Conservation (phyloP, 2,888 invertebrate species). For the Lasioglossum figueresi region DNA sequence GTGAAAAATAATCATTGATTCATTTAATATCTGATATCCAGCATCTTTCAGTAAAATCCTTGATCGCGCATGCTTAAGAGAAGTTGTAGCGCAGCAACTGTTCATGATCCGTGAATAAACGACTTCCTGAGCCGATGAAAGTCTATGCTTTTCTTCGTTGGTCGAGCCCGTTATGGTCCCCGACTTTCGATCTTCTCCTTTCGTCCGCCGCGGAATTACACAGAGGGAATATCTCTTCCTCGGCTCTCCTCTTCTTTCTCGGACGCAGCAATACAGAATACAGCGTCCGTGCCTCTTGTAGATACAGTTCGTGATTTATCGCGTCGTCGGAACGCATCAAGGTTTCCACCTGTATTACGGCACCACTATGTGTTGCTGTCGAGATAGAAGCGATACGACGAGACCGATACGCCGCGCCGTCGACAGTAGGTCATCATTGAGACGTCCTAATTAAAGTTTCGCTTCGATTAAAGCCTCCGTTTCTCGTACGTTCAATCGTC, state of each 20-base stretch:
- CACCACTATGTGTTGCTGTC: conserved; percentile 33
- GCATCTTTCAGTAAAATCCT: conserved; percentile 16
- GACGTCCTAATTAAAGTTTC: conserved; percentile 19
- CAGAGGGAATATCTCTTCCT: conserved; percentile 36
- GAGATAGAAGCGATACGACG: conserved; percentile 37
- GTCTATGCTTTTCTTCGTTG: conserved; percentile 35
- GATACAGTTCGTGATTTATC: conserved; percentile 67
- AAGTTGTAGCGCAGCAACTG: conserved; percentile 9
- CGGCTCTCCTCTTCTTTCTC: conserved; percentile 45
- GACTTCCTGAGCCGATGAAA: conserved; percentile 50
- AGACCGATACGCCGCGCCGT: conserved; percentile 22
- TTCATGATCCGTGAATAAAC: conserved; percentile 42
- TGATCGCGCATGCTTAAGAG: conserved; percentile 12
- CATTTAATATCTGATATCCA: neutral
- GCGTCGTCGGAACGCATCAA: conserved; percentile 69
- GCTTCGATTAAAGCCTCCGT: neutral
- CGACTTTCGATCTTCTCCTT: conserved; percentile 51
- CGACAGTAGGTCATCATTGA: conserved; percentile 45
- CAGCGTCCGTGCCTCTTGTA: conserved; percentile 36
- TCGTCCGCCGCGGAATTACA: conserved; percentile 39
- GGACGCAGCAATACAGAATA: conserved; percentile 7
- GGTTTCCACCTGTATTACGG: conserved; percentile 67
- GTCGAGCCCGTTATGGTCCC: conserved; percentile 47
- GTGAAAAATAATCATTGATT: neutral
- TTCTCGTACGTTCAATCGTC: neutral